Conservation (phyloP, 2,797 vertebrate species). For the Girardinus metallicus region DNA sequence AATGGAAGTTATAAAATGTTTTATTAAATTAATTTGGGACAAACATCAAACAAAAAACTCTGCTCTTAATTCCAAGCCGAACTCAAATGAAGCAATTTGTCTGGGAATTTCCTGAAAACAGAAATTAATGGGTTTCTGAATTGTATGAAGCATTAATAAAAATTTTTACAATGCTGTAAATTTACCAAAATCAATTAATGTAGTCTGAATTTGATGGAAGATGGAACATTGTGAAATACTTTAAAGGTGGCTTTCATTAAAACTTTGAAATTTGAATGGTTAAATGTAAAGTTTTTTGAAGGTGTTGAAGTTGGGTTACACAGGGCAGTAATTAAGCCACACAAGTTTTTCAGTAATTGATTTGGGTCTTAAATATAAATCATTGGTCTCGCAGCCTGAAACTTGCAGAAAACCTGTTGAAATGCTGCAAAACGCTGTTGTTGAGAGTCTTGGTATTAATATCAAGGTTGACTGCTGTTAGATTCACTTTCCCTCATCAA, state of each 20-base stretch:
- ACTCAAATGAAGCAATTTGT: neutral
- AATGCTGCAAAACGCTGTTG: neutral
- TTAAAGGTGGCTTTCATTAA: conserved; percentile 10
- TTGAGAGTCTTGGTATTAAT: neutral
- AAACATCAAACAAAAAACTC: neutral
- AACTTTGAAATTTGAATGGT: neutral
- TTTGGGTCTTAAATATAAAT: neutral
- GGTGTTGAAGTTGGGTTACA: neutral
- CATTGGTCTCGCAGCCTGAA: neutral
- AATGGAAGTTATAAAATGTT: neutral
- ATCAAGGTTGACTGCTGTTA: neutral
- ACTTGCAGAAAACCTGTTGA: neutral
- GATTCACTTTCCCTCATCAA: neutral
- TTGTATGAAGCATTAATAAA: neutral
- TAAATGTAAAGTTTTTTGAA: neutral
- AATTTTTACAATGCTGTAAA: too few relatives aligned
- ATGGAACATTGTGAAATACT: neutral
- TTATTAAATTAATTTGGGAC: neutral
- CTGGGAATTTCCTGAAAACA: neutral
- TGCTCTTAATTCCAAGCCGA: neutral
- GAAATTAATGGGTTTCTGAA: conserved; percentile 2
- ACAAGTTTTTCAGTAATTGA: neutral
- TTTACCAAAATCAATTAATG: too few relatives aligned
- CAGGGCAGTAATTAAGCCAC: neutral
- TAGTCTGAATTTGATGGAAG: neutral